Evolutionary conservation across 2,797 vertebrate genomes (phyloP).

Genomic region (Iguana delicatissima): DNA sequence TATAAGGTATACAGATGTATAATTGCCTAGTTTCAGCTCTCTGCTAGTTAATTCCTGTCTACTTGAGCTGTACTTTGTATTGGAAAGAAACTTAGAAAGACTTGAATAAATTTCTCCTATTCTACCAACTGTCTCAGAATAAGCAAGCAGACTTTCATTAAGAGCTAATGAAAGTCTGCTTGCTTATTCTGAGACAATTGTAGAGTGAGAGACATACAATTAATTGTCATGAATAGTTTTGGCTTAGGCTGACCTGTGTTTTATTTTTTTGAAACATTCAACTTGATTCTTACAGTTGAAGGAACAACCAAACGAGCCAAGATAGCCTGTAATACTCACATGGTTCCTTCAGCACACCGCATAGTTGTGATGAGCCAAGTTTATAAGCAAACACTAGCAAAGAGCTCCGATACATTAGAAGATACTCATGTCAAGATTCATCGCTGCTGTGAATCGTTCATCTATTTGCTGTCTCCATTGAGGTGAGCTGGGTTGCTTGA

Average conservation of each 20-base stretch:
- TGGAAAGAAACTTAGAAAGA: background rate
- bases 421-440: constrained; percentile 92
- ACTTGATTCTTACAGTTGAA: constrained; percentile 84
- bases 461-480: constrained; percentile 95
- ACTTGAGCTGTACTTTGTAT: background rate
- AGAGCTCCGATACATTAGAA: constrained; percentile 91
- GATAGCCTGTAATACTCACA: constrained; percentile 87
- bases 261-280: background rate
- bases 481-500: constrained; percentile 79
- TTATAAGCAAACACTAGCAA: constrained; percentile 94
- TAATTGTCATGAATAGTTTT: background rate
- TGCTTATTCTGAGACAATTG: background rate
- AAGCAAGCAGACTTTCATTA: too few species aligned
- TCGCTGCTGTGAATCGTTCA: constrained; percentile 92
- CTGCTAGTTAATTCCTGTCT: constrained; percentile 11
- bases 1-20: background rate
- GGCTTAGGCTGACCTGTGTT: background rate
- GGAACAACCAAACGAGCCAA: constrained; percentile 91
- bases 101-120: background rate
- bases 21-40: background rate
- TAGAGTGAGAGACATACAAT: background rate
- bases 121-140: too few species aligned
- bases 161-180: background rate
- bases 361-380: constrained; percentile 95
- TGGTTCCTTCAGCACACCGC: constrained; percentile 86